Percentiles rank a stretch among this genome's conserved stretches.
These are phyloP conservation scores for Acrocyrtus sp. DNA, from an alignment of 2,888 invertebrate species.

Conservation along the genomic window DNA sequence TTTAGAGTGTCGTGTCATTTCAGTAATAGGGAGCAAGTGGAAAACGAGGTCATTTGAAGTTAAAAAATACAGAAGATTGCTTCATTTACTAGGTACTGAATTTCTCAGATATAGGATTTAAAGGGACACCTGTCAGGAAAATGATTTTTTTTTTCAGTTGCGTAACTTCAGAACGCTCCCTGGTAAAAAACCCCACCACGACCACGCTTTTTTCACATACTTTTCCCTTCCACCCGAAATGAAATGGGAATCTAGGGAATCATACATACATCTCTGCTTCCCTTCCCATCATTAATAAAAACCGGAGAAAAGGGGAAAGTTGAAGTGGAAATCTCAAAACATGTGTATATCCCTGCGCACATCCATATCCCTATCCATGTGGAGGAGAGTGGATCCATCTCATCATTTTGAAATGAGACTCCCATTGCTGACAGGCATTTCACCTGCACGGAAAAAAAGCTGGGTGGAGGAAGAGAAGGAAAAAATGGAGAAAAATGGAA, in stretches of 20 bases:
- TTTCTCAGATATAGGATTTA: too few species aligned
- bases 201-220: constrained; percentile 4
- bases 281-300: too few species aligned
- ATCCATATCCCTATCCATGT: not conserved
- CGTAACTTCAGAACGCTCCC: constrained; percentile 25
- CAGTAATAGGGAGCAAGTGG: too few species aligned
- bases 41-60: too few species aligned
- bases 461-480: constrained; percentile 23
- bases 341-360: not conserved
- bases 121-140: too few species aligned
- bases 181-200: not conserved
- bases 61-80: too few species aligned
- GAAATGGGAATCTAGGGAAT: constrained; percentile 47
- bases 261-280: constrained; percentile 8
- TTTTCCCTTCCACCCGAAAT: constrained; percentile 14
- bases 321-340: not conserved
- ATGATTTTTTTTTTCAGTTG: constrained; percentile 24
- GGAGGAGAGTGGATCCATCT: constrained; percentile 5
- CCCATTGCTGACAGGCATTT: constrained; percentile 41
- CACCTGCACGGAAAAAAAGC: constrained; percentile 31
- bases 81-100: too few species aligned
- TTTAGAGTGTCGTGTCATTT: too few species aligned
- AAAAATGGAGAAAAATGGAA: too few species aligned
- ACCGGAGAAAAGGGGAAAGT: not conserved
- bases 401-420: constrained; percentile 41